Evolutionary conservation across 2,113 vertebrate species (phyloP).

Genomic region (Mormoops blainvillei): DNA sequence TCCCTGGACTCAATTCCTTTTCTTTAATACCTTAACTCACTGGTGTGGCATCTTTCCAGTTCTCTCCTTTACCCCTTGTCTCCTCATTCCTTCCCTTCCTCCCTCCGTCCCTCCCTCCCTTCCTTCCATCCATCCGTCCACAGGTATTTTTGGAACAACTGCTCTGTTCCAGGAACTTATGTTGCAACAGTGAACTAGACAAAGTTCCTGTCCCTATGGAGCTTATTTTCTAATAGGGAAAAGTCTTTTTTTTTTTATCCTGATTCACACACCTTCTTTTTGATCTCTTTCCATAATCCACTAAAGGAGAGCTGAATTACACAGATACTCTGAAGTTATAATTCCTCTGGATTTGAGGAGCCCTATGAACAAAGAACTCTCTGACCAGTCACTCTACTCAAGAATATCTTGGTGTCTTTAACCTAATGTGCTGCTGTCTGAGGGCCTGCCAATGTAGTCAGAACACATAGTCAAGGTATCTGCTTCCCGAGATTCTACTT

Average conservation of each 20-base stretch:
- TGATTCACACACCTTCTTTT: neutral
- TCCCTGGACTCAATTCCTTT: neutral
- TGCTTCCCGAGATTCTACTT: neutral
- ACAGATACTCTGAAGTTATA: neutral
- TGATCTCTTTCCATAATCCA: neutral
- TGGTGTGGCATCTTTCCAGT: neutral
- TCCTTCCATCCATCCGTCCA: neutral
- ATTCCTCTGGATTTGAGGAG: neutral
- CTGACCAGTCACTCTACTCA: neutral
- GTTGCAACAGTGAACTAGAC: neutral
- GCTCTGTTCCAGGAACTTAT: neutral
- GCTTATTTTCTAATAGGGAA: neutral
- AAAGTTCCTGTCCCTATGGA: neutral
- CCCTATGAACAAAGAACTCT: neutral
- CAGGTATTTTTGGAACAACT: neutral
- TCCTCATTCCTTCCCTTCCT: rapidly evolving
- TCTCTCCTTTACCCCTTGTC: too few species aligned
- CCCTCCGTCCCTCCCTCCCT: neutral
- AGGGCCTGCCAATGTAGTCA: neutral
- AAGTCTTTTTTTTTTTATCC: neutral
- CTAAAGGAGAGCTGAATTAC: neutral
- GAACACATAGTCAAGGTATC: neutral
- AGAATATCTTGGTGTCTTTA: neutral
- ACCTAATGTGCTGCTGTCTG: neutral
- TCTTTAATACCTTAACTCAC: neutral